Conservation (phyloP, 2,888 invertebrate species). For the Andricus curvator region DNA sequence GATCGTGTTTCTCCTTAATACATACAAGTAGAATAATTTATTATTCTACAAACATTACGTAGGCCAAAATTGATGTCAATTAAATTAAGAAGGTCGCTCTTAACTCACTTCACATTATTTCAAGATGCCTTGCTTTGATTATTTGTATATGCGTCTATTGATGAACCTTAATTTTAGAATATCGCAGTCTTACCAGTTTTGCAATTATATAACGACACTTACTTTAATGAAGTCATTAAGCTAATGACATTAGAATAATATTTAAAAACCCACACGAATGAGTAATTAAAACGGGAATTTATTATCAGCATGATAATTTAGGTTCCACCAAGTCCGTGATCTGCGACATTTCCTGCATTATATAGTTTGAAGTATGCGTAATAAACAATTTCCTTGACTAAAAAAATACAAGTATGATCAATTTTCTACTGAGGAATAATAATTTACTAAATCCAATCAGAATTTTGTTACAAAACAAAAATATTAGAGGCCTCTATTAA, state of each 20-base stretch:
- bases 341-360: not conserved
- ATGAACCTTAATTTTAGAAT: not conserved
- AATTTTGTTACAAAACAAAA: too few relatives aligned
- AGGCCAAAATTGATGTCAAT: not conserved
- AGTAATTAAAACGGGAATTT: not conserved
- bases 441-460: not conserved
- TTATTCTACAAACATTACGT: not conserved
- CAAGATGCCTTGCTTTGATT: not conserved
- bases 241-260: not conserved
- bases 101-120: not conserved
- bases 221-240: not conserved
- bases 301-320: not conserved
- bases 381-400: not conserved
- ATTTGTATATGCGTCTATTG: not conserved
- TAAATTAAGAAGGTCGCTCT: not conserved
- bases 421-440: not conserved
- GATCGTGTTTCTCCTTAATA: not conserved
- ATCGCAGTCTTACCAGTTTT: not conserved
- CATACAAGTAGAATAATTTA: not conserved
- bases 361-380: not conserved
- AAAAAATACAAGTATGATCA: not conserved
- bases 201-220: not conserved
- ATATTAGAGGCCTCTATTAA: too few relatives aligned
- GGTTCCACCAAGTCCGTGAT: not conserved
- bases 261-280: not conserved